Evolutionary conservation across 2,797 vertebrate species (phyloP), one percentile per base, ranked within the genome.

Genomic region (Synanceia verrucosa): DNA sequence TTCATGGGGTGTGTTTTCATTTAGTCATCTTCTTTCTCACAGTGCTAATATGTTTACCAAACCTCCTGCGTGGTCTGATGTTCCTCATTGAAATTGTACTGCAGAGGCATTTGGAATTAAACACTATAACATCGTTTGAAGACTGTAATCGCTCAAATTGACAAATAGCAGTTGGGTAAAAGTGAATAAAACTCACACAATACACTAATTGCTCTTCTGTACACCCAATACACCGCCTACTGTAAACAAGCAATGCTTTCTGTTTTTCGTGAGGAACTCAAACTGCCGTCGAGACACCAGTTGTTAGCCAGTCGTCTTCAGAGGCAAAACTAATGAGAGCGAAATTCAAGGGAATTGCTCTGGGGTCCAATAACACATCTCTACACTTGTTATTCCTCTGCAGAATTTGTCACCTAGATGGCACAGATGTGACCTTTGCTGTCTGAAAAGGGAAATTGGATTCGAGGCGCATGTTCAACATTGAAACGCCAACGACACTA

Each of bases 131-230:
- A 46, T 55, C 9, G 7, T 79, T 58, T 18, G 47, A 66, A 66
- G 34, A 63, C 24, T 37, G 36, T 55, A 58, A 81, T 72, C 51
- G 31, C 62, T 65, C 62, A 68, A 77, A 78, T 31, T 77, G 60
- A 81, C 53, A 46, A 81, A 78, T 59, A 52, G 68, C 39, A 60
- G 59, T 53, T 31, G 53, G 36, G 21, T 21, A 70, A 51, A 78
- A 57, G 23, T 46, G 47, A 52, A 78, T 71, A 31, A 65, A 75
- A 66, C 61, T 57, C 39, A 21, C 52, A 53, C 34, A 46, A 43
- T 70, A 16, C 56, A 57, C 59, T 60, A 73, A 83, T 75, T 73
- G 50, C 70, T 73, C 67, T 72, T 59, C 52, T 48, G 19, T 31
- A 26, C 23, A 28, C 43, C 34, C 48, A 33, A 58, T 50, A 58